Base-by-base conservation (phyloP, 2,888 invertebrate species). In the Hipparchia sbordonii region DNA sequence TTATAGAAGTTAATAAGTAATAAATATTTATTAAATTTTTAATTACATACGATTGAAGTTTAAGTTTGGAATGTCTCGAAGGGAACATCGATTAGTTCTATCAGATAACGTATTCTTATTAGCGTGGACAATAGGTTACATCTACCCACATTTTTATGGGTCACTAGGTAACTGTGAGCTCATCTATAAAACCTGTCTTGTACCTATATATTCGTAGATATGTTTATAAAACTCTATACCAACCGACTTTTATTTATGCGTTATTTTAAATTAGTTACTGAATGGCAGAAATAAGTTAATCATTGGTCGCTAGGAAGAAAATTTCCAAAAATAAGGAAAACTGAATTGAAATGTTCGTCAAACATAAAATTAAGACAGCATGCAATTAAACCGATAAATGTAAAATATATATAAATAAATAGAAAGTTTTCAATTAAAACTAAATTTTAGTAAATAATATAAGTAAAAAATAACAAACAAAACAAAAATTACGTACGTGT, bases 401-500 rank as follows among this genome's bases (percentile, higher is more conserved):
- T 39, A 62, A 63, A 12, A 23, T 39, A 33, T 23, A 54, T 46
- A 52, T 9, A 63, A 60, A 61, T 46, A 13, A 46, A 45, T 10
- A 52, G 39, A 48, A 48, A 72, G 56, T n/a, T 54, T n/a, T 56
- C 10, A 60, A 60, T 39, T 60, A 39, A 60, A n/a, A 33, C n/a
- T 12, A 48, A 70, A 52, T 2, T 51, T 10, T 9, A 61, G 67
- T 61, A 76, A 60, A 65, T 67, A 65, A 65, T 74, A 79, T 80
- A 79, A 76, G 74, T 77, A 80, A 79, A 76, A 77, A 77, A 80
- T 71, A 79, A 71, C 71, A 63, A 78, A 80, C 81, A 87, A 89
- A 87, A 83, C 82, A 89, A 89, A 87, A 88, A 89, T 89, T 93
- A 94, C 94, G 84, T 94, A 94, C 94, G 90, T 91, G 86, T 88